Base-by-base conservation (phyloP, 2,113 vertebrate species). In the Catagonus wagneri region DNA sequence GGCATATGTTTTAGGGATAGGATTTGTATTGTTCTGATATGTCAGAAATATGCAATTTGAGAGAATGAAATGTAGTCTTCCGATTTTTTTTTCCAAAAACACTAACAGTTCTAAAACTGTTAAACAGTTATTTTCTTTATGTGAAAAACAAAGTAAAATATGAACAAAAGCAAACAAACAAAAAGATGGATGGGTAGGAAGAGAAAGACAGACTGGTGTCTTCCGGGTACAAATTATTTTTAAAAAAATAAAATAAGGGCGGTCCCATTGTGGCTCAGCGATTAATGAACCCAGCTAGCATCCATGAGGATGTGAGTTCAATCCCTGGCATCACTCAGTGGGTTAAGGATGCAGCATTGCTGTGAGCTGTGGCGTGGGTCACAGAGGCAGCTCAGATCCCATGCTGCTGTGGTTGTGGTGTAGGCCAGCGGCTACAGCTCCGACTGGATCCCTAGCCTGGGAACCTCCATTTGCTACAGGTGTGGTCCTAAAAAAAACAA, bases 151-250 rank as follows among this genome's bases (percentile, higher is more conserved):
- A 90, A 93, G 15, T 50, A 90, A 83, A 71, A 58, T 54, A 36
- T 56, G 63, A 72, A n/a, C 58, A n/a, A 96, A 83, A 75, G 4
- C 76, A 95, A 74, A n/a, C 20, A 71, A 84, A 65, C 36, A 74
- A 74, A 90, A 89, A 54, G 69, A 63, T 29, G 25, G 25, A 84
- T 3, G 1, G 56, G 17, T 16, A 65, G 39, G 39, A 56, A 23
- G 6, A 50, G 11, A 60, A 89, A 63, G 52, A 74, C 1, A 89
- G 9, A 83, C n/a, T 61, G 3, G 29, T 71, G 23, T 58, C 39
- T 79, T 87, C 32, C 56, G 80, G 23, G 27, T 29, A 83, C 27
- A 63, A 63, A 52, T 36, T 86, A 44, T 34, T 66, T 84, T 56
- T 14, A 71, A 56, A 79, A 54, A 83, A 25, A 66, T n/a, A 68